Evolutionary conservation across 2,797 vertebrate species (phyloP).

Genomic region (Leptoclinus maculatus): DNA sequence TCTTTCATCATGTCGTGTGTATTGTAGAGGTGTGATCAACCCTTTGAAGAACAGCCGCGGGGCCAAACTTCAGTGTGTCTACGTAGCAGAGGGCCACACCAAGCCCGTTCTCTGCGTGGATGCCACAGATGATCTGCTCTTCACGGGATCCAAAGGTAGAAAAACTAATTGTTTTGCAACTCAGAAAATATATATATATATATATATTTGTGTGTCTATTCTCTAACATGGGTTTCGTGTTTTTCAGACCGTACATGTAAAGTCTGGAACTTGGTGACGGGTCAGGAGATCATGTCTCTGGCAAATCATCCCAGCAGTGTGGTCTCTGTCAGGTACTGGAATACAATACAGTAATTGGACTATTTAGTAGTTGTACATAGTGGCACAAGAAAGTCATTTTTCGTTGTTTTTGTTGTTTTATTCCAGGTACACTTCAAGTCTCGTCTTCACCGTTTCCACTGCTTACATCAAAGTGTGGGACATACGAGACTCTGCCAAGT

Average conservation of each 20-base stretch:
- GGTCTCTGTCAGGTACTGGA: slow-evolving; percentile 86
- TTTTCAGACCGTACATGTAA: slow-evolving; percentile 95
- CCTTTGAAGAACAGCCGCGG: slow-evolving; percentile 85
- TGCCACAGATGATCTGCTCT: slow-evolving; percentile 96
- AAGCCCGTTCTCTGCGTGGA: slow-evolving; percentile 96
- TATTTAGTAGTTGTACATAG: background rate
- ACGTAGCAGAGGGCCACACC: slow-evolving; percentile 94
- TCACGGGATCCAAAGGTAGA: slow-evolving; percentile 97
- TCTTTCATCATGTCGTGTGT: background rate
- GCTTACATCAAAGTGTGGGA: slow-evolving; percentile 98
- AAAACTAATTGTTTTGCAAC: background rate
- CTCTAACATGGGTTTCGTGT: background rate
- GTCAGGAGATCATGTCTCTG: slow-evolving; percentile 99
- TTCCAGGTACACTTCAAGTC: slow-evolving; percentile 89
- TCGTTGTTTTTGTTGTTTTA: background rate
- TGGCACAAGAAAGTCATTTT: rapidly evolving
- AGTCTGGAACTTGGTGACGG: slow-evolving; percentile 99
- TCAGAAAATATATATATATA: background rate
- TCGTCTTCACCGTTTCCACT: slow-evolving; percentile 95
- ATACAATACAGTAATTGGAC: rapidly evolving
- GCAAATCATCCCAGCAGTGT: slow-evolving; percentile 96
- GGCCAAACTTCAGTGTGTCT: slow-evolving; percentile 88
- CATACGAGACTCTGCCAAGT: slow-evolving; percentile 96
- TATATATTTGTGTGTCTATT: background rate
- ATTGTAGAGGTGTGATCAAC: slow-evolving; percentile 91